These are phyloP conservation scores for Parotia lawesii DNA, from an alignment of 2,113 vertebrate genomes.

Conservation along the genomic window DNA sequence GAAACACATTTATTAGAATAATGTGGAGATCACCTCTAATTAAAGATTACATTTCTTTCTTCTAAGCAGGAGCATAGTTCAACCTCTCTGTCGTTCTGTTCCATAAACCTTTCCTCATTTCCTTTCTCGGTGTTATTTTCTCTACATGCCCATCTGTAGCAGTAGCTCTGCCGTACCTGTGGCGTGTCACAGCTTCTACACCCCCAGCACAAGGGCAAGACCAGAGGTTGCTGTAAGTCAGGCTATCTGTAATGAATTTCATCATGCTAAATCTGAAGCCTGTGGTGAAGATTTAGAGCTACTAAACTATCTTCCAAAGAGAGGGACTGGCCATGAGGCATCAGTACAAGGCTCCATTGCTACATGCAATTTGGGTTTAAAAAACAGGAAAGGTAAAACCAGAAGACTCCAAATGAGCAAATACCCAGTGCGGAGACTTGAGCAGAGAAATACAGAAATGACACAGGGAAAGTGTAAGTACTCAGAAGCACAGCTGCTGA, in stretches of 20 bases:
- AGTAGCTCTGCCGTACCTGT: background rate
- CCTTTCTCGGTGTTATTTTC: background rate
- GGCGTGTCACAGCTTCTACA: background rate
- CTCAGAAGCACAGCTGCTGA: background rate
- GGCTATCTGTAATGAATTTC: background rate
- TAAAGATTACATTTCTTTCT: background rate
- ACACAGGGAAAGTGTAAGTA: background rate
- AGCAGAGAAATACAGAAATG: background rate
- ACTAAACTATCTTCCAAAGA: background rate
- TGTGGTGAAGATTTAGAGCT: background rate
- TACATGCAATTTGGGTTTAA: background rate
- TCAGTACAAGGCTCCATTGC: background rate
- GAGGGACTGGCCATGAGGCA: background rate
- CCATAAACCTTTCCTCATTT: background rate
- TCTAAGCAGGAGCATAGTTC: background rate
- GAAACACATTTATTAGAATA: background rate
- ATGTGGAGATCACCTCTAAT: background rate
- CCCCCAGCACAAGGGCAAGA: background rate
- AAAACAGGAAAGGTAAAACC: background rate
- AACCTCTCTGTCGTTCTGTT: background rate
- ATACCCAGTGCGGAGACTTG: background rate
- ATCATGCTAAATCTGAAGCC: background rate
- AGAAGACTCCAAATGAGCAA: background rate
- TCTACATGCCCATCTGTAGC: background rate
- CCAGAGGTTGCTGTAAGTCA: background rate